Conservation (phyloP, 2,113 vertebrate genomes). For the Turdus rufiventris region DNA sequence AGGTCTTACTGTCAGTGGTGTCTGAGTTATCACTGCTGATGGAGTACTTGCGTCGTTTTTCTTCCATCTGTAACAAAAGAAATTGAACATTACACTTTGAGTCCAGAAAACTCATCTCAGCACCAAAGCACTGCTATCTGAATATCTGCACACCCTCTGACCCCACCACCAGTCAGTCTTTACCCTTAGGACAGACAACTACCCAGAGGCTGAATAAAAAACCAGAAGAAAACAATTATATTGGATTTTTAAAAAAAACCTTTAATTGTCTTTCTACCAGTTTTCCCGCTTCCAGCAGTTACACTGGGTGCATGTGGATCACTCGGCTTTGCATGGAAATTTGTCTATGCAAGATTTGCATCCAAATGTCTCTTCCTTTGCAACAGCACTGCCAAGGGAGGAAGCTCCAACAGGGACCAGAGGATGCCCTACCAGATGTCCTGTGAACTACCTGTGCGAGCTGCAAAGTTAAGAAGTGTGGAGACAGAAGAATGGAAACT, state of each 20-base stretch:
- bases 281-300: neutral
- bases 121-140: neutral
- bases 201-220: neutral
- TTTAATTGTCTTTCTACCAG: neutral
- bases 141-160: neutral
- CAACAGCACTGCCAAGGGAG: neutral
- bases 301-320: rapidly evolving
- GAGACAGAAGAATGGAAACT: neutral
- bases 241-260: rapidly evolving
- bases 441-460: neutral
- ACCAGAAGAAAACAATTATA: neutral
- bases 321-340: neutral
- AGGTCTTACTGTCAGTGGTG: constrained; percentile 93
- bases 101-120: neutral
- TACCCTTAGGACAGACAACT: neutral
- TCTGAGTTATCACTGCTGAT: constrained; percentile 98
- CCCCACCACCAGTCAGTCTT: neutral
- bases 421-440: neutral
- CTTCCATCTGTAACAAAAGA: constrained; percentile 89
- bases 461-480: neutral
- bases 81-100: constrained; percentile 24
- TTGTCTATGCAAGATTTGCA: neutral
- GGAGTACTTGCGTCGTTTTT: constrained; percentile 96
- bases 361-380: neutral
- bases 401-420: rapidly evolving